Conservation (phyloP, 2,888 invertebrate genomes). For the Nomada lathburiana region DNA sequence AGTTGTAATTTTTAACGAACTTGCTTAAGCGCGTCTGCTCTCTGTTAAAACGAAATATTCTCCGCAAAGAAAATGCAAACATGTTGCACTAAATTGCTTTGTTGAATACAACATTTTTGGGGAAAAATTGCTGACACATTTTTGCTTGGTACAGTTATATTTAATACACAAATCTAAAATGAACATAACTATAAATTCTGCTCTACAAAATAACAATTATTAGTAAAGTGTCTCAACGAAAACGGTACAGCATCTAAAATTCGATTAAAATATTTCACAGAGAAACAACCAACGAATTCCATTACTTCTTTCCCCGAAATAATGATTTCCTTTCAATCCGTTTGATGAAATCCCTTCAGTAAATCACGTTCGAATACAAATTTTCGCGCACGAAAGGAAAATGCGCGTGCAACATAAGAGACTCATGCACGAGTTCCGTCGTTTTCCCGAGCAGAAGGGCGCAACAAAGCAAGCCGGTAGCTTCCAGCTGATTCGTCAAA, state of each 20-base stretch:
- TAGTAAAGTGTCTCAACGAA: too few relatives aligned
- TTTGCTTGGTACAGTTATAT: too few relatives aligned
- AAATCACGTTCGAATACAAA: background rate
- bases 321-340: too few relatives aligned
- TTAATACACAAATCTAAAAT: too few relatives aligned
- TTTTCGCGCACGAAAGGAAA: background rate
- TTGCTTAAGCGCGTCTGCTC: background rate
- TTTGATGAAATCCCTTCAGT: background rate
- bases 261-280: too few relatives aligned
- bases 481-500: conserved; percentile 27
- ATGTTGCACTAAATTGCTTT: too few relatives aligned
- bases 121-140: background rate
- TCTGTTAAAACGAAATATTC: background rate
- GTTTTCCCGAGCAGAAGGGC: background rate
- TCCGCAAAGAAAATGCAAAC: background rate
- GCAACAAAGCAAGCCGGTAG: background rate
- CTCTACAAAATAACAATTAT: too few relatives aligned
- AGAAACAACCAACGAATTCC: too few relatives aligned
- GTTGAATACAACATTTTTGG: background rate
- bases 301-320: too few relatives aligned
- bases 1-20: background rate
- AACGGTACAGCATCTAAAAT: too few relatives aligned
- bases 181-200: too few relatives aligned
- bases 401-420: background rate
- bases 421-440: background rate